Percentiles rank a stretch among this genome's conserved stretches.
phyloP scores from a whole-genome alignment of 1,140 invertebrate species.

The Tetramorium parvispinum region DNA sequence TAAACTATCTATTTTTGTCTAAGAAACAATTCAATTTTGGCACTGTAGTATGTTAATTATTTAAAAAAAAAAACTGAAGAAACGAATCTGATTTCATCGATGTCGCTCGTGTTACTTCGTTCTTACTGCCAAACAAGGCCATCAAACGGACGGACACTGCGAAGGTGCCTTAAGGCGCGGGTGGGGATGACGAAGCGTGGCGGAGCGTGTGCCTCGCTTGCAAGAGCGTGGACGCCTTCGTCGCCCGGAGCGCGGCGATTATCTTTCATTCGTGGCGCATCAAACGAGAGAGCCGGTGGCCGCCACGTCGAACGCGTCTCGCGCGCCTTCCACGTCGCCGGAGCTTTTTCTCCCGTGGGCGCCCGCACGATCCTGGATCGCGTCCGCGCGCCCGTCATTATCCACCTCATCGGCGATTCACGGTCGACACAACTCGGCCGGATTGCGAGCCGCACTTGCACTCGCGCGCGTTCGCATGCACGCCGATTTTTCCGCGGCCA shows the following conservation, averaged over 20 bases:
- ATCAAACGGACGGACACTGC: conserved; percentile 34
- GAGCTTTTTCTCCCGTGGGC: conserved; percentile 11
- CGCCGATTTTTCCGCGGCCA: conserved; percentile 18
- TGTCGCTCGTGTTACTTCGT: conserved; percentile 6
- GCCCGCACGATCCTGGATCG: conserved; percentile 16
- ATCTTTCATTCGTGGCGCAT: conserved; percentile 81
- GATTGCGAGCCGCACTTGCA: neutral
- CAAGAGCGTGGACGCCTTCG: conserved; percentile 75
- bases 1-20: neutral
- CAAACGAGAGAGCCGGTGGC: conserved; percentile 72
- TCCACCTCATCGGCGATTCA: conserved; percentile 61
- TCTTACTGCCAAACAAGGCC: conserved; percentile 45
- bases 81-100: neutral
- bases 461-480: neutral
- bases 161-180: conserved; percentile 63
- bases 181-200: conserved; percentile 81
- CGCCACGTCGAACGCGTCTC: conserved; percentile 26
- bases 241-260: conserved; percentile 81
- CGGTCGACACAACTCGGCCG: conserved; percentile 6
- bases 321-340: neutral
- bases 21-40: neutral
- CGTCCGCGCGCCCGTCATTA: conserved; percentile 55
- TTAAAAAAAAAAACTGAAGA: neutral
- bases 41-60: neutral
- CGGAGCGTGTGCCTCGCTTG: conserved; percentile 80